phyloP scores from a whole-genome alignment of 2,113 vertebrate genomes.

The Numida meleagris region DNA sequence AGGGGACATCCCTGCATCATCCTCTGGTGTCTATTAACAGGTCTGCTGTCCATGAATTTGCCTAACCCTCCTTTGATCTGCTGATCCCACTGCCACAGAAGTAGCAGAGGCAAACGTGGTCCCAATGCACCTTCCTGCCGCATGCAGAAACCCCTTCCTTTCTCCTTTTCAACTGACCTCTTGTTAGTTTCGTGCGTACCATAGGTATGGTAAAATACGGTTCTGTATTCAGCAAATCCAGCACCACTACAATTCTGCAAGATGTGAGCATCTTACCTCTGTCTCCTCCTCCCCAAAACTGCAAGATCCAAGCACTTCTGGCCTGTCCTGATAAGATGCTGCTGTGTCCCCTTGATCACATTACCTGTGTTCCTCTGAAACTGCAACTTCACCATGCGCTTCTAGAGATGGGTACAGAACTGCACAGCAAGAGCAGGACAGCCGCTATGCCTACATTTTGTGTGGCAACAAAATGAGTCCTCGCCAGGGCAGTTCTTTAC shows the following conservation, averaged over 20 bases:
- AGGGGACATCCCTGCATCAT: neutral
- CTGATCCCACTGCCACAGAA: neutral
- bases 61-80: neutral
- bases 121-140: neutral
- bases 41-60: neutral
- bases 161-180: neutral
- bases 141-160: rapidly evolving
- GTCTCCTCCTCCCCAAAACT: neutral
- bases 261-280: neutral
- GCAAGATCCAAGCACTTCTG: neutral
- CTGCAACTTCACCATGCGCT: neutral
- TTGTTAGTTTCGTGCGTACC: neutral
- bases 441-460: rapidly evolving
- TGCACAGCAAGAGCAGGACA: neutral
- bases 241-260: neutral
- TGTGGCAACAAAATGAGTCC: neutral
- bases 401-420: neutral
- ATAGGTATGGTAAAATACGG: neutral
- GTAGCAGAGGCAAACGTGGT: neutral
- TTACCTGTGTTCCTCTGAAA: neutral
- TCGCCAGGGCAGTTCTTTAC: neutral
- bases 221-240: neutral
- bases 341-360: neutral
- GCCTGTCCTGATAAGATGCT: neutral
- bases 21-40: neutral